Conservation (phyloP, 2,888 invertebrate species). For the Leptogaster cylindrica region DNA sequence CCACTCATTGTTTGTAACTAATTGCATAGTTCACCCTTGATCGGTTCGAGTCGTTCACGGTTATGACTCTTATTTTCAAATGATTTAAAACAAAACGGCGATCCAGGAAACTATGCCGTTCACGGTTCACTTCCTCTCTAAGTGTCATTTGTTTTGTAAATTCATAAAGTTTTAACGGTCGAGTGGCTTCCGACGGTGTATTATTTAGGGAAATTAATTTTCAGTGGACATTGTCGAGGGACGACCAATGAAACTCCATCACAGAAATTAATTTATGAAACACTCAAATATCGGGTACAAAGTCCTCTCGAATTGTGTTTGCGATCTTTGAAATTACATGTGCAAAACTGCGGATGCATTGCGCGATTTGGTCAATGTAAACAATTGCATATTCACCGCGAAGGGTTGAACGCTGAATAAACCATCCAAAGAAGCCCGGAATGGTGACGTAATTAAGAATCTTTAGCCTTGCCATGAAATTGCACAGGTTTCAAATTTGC, state of each 20-base stretch:
- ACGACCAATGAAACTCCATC: neutral
- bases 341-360: neutral
- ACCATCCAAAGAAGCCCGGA: too few relatives aligned
- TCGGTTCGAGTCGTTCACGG: neutral
- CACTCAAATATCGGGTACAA: constrained; percentile 4
- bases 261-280: constrained; percentile 8
- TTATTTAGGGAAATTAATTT: neutral
- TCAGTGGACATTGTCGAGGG: constrained; percentile 6
- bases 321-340: neutral
- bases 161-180: constrained; percentile 36
- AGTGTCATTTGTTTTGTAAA: constrained; percentile 42
- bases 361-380: neutral
- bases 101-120: constrained; percentile 7
- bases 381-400: constrained; percentile 3
- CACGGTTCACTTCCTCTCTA: constrained; percentile 17
- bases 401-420: too few relatives aligned
- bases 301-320: too few relatives aligned
- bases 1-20: constrained; percentile 15
- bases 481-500: constrained; percentile 9
- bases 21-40: constrained; percentile 36
- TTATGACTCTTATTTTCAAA: neutral
- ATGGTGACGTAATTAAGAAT: too few relatives aligned
- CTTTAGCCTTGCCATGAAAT: too few relatives aligned
- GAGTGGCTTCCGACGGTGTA: constrained; percentile 15
- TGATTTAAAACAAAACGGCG: constrained; percentile 31